Base-by-base conservation (phyloP, 2,113 vertebrate species). In the Balaenoptera acutorostrata region DNA sequence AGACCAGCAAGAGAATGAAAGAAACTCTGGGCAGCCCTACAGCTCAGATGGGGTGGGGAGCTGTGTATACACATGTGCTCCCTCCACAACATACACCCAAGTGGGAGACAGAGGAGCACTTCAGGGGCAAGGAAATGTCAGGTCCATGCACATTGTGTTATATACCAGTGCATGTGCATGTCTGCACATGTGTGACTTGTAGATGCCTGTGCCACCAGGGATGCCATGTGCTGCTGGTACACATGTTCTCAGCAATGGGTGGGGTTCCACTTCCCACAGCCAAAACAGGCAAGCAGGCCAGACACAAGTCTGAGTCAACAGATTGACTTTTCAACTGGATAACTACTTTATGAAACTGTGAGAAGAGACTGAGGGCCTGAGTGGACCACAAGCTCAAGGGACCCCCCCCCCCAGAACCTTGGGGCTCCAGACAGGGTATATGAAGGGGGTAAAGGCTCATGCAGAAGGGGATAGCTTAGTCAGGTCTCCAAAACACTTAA, bases 301-400 rank as follows among this genome's bases (percentile, higher is more conserved):
- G 81, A 86, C 44, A 81, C 68, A 71, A 74, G 71, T 46, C 71
- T 69, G 80, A 90, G 81, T 55, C 63, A 78, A 72, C 46, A 78
- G 46, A 39, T 20, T 49, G 68, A 36, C 71, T 93, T 93, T 88
- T 85, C 86, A 94, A 88, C 96, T 94, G 72, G 66, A 86, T 57
- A 57, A 68, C 71, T 31, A 61, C 10, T 63, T 88, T 49, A 49
- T 8, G 33, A 95, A 88, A 71, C 25, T 77, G 18, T 2, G 29
- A 63, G 59, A 89, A 82, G 83, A 97, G 46, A 85, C 59, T 1
- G 36, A 71, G 57, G 27, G 44, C 41, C 69, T 49, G 29, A 80
- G 82, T 15, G 29, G 66, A 77, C 55, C 72, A 49, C 61, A 86
- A 46, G 59, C 33, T 84, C 83, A 27, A 87, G 23, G n/a, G 52